Evolutionary conservation across 2,888 invertebrate genomes (phyloP).

Genomic region (Athalia cordata): DNA sequence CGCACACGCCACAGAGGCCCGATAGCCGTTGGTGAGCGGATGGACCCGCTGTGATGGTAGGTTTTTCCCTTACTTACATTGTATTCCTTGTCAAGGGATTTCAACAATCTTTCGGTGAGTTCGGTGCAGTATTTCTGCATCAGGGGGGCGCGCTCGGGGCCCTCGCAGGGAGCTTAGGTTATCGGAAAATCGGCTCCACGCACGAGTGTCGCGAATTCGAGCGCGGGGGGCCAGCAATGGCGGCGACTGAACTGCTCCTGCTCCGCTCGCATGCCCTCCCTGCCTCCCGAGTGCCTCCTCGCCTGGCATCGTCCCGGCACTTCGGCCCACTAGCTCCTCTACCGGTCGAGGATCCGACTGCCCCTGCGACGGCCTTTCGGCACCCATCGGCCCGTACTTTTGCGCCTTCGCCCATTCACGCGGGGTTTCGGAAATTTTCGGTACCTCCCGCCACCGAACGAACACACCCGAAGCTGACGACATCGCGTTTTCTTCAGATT

Average conservation of each 20-base stretch:
- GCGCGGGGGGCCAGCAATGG: slow-evolving; percentile 73
- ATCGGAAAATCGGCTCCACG: slow-evolving; percentile 64
- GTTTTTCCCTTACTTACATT: slow-evolving; percentile 87
- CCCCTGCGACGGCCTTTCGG: slow-evolving; percentile 71
- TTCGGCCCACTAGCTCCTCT: slow-evolving; percentile 62
- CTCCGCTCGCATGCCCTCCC: slow-evolving; percentile 69
- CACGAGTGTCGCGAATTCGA: slow-evolving; percentile 67
- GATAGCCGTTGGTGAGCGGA: slow-evolving; percentile 75
- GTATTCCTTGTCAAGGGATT: slow-evolving; percentile 97
- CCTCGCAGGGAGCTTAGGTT: slow-evolving; percentile 65
- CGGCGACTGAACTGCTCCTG: slow-evolving; percentile 74
- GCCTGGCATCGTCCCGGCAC: slow-evolving; percentile 64
- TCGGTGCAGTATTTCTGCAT: slow-evolving; percentile 79
- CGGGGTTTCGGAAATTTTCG: slow-evolving; percentile 37
- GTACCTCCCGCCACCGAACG: slow-evolving; percentile 40
- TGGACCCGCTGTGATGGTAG: slow-evolving; percentile 74
- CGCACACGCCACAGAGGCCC: slow-evolving; percentile 63
- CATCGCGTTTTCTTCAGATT: slow-evolving; percentile 72
- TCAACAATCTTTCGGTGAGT: slow-evolving; percentile 96
- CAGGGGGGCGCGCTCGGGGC: slow-evolving; percentile 73
- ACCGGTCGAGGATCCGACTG: slow-evolving; percentile 55
- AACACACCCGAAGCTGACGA: slow-evolving; percentile 72
- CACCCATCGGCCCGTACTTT: slow-evolving; percentile 71
- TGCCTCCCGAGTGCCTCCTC: slow-evolving; percentile 71
- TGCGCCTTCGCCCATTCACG: slow-evolving; percentile 64